A percentile compares a stretch with the other conserved stretches of the same genome.
Evolutionary conservation across 2,888 invertebrate species (phyloP).

Genomic region (Himalopsyche tibetana): DNA sequence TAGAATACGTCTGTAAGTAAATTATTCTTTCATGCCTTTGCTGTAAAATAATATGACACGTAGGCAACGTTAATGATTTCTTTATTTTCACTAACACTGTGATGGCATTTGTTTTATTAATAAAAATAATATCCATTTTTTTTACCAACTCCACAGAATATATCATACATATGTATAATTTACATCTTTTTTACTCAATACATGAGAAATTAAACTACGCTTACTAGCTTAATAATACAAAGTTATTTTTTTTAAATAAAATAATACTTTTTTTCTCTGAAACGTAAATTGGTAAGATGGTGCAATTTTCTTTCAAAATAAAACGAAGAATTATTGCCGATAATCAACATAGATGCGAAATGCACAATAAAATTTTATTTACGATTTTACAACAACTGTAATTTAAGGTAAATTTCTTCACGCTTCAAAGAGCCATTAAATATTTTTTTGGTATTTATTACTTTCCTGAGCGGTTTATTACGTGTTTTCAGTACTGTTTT

Average conservation of each 20-base stretch:
- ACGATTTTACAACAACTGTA: conserved; percentile 30
- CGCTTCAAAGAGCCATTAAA: not conserved
- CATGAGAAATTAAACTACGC: too few species aligned
- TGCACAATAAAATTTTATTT: conserved; percentile 6
- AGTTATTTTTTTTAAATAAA: too few species aligned
- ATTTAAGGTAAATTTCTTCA: conserved; percentile 1
- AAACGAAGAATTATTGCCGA: conserved; percentile 16
- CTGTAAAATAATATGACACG: not conserved
- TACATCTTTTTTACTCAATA: too few species aligned
- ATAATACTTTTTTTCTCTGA: not conserved
- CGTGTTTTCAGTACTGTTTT: conserved; percentile 10
- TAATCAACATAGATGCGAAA: conserved; percentile 32
- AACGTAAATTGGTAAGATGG: not conserved
- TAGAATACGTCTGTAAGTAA: too few species aligned
- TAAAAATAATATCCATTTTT: too few species aligned
- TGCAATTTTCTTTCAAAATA: not conserved
- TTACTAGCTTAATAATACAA: too few species aligned
- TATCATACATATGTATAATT: too few species aligned
- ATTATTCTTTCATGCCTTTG: too few species aligned
- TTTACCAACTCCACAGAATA: too few species aligned
- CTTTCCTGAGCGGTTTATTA: conserved; percentile 19
- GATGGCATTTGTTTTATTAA: too few species aligned
- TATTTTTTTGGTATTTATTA: conserved; percentile 5
- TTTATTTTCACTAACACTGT: not conserved
- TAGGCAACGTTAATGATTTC: too few species aligned